Base-by-base conservation (phyloP, 2,888 invertebrate species). In the Caenorhabditis macrosperma region DNA sequence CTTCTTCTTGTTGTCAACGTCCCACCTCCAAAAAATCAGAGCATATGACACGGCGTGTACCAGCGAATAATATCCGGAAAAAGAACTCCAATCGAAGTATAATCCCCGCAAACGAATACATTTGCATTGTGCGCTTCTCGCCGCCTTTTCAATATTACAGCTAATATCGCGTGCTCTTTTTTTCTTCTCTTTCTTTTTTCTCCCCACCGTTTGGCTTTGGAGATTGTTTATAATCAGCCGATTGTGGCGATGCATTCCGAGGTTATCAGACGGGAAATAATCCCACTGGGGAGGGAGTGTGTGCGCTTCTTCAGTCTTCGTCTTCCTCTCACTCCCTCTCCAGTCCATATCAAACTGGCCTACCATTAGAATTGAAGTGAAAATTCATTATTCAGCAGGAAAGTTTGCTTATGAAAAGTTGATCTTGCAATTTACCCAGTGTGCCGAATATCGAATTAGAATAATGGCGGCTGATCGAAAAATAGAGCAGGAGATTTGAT, bases 51-150 rank as follows among this genome's bases (percentile, higher is more conserved):
- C 6, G 20, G 7, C 15, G 35, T 33, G 7, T 17, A 20, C n/a
- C 17, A 33, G 26, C 20, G 20, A 61, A 63, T 63, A 63, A 63
- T 63, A 63, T 63, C 52, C 63, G 50, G 63, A 17, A 48, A 46
- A 61, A 61, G 48, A 48, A 63, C 63, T 33, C 63, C 63, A 63
- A 38, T 52, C 38, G 26, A 20, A 12, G 63, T 52, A 35, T 63
- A 63, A 63, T 63, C 63, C 52, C 26, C 6, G 38, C 59, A 20
- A 4, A 15, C 30, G 17, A 9, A 22, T 26, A n/a, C 46, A 44
- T 30, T 17, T 30, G 12, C 38, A 33, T 33, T 46, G 10, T 52
- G 15, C 22, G 3, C 10, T 55, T 20, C 35, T 10, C 17, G 12
- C 30, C 46, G 1, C 6, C 20, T 46, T 5, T 22, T 9, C 41